Percentiles rank a stretch among this genome's conserved stretches.
Evolutionary conservation across 1,140 invertebrate genomes (phyloP).

Genomic region (Teleopsis dalmanni): DNA sequence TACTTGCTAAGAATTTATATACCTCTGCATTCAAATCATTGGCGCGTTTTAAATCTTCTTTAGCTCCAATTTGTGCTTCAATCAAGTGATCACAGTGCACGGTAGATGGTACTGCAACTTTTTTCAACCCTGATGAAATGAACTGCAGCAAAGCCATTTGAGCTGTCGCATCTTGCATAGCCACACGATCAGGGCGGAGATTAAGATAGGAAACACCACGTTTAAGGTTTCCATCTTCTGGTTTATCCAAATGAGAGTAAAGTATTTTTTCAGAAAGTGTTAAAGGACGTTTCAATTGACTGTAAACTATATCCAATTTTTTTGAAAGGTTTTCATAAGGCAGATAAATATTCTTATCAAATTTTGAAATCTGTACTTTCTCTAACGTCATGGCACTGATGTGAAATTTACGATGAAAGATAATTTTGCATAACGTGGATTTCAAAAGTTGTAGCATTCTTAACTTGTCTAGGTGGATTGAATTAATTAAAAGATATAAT

Average conservation of each 20-base stretch:
- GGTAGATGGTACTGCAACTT: conserved; percentile 94
- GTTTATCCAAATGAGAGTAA: conserved; percentile 96
- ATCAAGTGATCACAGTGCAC: conserved; percentile 99
- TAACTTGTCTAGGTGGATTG: too few relatives aligned
- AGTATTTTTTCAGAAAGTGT: conserved; percentile 96
- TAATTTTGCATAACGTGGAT: too few relatives aligned
- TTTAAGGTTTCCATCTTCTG: conserved; percentile 69
- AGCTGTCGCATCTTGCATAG: conserved; percentile 99
- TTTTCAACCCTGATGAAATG: conserved; percentile 91
- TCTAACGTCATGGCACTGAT: conserved; percentile 31
- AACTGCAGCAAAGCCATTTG: conserved; percentile 99
- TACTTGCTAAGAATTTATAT: conserved; percentile 89
- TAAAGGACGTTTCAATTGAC: conserved; percentile 84
- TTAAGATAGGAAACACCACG: conserved; percentile 88
- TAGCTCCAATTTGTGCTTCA: conserved; percentile 88
- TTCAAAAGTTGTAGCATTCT: too few relatives aligned
- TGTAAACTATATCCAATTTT: conserved; percentile 78
- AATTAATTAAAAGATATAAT: too few relatives aligned
- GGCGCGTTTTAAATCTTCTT: conserved; percentile 84
- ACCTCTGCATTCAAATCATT: conserved; percentile 96
- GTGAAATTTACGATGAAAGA: conserved; percentile 41
- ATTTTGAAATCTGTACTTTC: conserved; percentile 88
- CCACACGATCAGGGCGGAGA: conserved; percentile 92
- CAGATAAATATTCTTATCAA: conserved; percentile 72
- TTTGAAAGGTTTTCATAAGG: conserved; percentile 87